Conservation (phyloP, 1,140 invertebrate species). For the Saxidomus purpurata region DNA sequence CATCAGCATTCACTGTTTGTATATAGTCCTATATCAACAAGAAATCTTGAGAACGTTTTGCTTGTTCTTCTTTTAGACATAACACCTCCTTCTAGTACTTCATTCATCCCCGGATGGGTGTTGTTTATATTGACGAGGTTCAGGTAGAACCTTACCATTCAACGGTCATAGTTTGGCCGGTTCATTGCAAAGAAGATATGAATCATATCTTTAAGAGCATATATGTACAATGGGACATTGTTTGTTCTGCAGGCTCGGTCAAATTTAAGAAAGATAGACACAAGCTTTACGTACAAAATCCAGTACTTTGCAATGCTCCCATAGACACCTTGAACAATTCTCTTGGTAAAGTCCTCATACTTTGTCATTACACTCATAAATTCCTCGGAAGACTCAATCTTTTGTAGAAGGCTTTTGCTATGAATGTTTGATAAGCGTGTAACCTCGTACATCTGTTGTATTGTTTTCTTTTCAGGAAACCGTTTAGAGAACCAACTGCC, state of each 20-base stretch:
- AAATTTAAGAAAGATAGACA: slow-evolving; percentile 32
- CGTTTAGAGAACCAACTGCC: slow-evolving; percentile 86
- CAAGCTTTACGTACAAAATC: slow-evolving; percentile 60
- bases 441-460: slow-evolving; percentile 87
- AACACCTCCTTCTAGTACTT: background rate
- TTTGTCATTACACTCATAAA: background rate
- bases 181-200: slow-evolving; percentile 13
- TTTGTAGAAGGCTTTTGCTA: background rate
- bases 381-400: background rate
- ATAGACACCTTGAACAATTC: slow-evolving; percentile 23
- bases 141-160: slow-evolving; percentile 24
- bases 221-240: slow-evolving; percentile 40
- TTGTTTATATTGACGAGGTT: slow-evolving; percentile 25
- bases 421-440: slow-evolving; percentile 83
- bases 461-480: slow-evolving; percentile 86
- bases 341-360: background rate
- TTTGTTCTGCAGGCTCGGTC: slow-evolving; percentile 48
- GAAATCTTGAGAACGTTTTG: slow-evolving; percentile 51
- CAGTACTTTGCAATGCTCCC: slow-evolving; percentile 68
- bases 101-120: slow-evolving; percentile 7
- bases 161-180: background rate
- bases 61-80: background rate
- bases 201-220: slow-evolving; percentile 33
- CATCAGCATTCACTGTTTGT: slow-evolving; percentile 71
- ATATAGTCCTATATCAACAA: slow-evolving; percentile 69